Conservation (phyloP, 2,888 invertebrate genomes). For the Rhimphoctona megacephalus region DNA sequence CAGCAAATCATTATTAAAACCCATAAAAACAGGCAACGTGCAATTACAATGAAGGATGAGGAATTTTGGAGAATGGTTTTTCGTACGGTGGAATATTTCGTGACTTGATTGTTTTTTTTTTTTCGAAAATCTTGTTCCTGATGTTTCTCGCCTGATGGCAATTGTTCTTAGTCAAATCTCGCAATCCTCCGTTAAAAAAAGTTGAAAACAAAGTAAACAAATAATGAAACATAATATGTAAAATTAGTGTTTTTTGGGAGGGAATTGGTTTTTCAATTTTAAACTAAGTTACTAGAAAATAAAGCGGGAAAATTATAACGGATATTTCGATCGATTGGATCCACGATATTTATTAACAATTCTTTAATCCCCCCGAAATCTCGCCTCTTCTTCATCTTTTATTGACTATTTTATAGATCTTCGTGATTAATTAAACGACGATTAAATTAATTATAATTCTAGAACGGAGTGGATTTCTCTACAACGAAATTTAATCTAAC, state of each 20-base stretch:
- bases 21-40: constrained; percentile 51
- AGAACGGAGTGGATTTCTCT: not conserved
- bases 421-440: not conserved
- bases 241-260: not conserved
- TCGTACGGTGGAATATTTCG: constrained; percentile 38
- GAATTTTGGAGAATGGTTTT: constrained; percentile 44
- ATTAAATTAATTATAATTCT: not conserved
- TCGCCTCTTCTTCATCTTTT: not conserved
- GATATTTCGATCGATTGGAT: not conserved
- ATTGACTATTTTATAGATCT: not conserved
- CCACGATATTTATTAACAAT: not conserved
- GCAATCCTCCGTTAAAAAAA: not conserved
- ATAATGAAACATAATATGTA: not conserved
- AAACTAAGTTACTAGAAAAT: not conserved
- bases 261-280: not conserved
- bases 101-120: not conserved
- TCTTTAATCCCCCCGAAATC: not conserved
- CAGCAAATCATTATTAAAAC: constrained; percentile 34
- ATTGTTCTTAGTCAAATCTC: not conserved
- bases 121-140: not conserved
- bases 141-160: not conserved
- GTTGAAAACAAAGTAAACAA: not conserved
- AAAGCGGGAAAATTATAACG: not conserved
- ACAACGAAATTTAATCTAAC: not conserved
- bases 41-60: constrained; percentile 31